Base-by-base conservation (phyloP, 2,797 vertebrate species). In the Semotilus atromaculatus region DNA sequence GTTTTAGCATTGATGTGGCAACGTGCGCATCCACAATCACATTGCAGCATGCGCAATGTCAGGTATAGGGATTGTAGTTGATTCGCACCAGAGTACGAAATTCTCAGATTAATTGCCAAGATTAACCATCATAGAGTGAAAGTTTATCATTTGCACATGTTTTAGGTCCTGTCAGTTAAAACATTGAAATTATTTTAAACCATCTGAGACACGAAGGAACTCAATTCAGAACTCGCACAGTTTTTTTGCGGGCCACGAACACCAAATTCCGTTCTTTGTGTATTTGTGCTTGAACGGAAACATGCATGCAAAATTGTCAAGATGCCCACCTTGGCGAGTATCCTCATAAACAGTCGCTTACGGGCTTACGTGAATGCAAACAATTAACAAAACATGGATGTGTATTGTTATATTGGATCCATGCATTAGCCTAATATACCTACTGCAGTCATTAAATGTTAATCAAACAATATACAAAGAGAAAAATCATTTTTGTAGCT, bases 11-110 rank as follows among this genome's bases (percentile, higher is more conserved):
- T 29, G 6, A 29, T 62, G 3, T 62, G 2, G 1, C n/a, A 7
- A 29, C 0, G n/a, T 7, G 1, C 1, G 26, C 58, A 26, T 60
- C 4, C 0, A 0, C 11, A 5, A 3, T 58, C 9, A 58, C 10
- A 6, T 6, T 0, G 11, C n/a, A 26, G 58, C n/a, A 58, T n/a
- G 23, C 1, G 21, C n/a, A 5, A 60, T 26, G n/a, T 60, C n/a
- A 60, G 13, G n/a, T 26, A 60, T 45, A 45, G n/a, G 10, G 58
- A 60, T 60, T 0, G 11, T 13, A 26, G 13, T 16, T 45, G 45
- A 16, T 45, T 14, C 1, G 14, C 45, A 62, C 13, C 26, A 29
- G 1, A 2, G 3, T 11, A n/a, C 0, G 0, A n/a, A 58, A 58
- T 58, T 58, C 8, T 29, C 5, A 7, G 26, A 29, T 29, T 16